A percentile compares a stretch with the other conserved stretches of the same genome.
Evolutionary conservation across 2,888 invertebrate genomes (phyloP).

Genomic region (Phalangium opilio): DNA sequence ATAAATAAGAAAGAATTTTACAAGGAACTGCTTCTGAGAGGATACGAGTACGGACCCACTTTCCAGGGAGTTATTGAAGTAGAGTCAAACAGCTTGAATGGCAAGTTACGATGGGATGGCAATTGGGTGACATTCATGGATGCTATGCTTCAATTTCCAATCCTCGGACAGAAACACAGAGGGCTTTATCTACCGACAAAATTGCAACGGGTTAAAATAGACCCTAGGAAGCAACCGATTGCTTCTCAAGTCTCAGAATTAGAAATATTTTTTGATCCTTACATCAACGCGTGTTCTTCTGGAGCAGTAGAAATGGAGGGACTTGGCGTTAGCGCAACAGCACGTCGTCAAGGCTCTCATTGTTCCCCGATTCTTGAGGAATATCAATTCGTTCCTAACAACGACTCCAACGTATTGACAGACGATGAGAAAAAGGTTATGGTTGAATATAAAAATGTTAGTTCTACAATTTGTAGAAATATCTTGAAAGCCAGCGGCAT

Average conservation of each 20-base stretch:
- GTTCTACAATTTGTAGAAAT: constrained; percentile 16
- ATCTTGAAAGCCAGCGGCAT: constrained; percentile 16
- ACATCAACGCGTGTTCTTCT: constrained; percentile 54
- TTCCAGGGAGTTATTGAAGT: constrained; percentile 65
- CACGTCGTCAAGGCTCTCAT: constrained; percentile 56
- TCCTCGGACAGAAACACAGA: constrained; percentile 56
- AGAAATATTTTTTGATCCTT: constrained; percentile 50
- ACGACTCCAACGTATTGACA: constrained; percentile 19
- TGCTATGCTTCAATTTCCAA: constrained; percentile 84
- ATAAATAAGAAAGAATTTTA: constrained; percentile 47
- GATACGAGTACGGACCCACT: constrained; percentile 66
- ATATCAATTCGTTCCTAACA: constrained; percentile 62
- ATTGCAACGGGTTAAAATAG: constrained; percentile 60
- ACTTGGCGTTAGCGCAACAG: constrained; percentile 78
- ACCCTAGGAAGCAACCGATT: constrained; percentile 50
- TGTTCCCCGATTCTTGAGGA: constrained; percentile 64
- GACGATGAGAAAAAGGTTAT: constrained; percentile 12
- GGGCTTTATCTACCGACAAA: constrained; percentile 80
- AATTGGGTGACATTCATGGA: constrained; percentile 95
- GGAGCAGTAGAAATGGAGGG: constrained; percentile 80
- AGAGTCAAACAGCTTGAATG: constrained; percentile 45
- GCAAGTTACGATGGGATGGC: constrained; percentile 64
- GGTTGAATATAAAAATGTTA: constrained; percentile 18
- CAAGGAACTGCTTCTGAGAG: constrained; percentile 68
- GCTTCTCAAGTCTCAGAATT: constrained; percentile 30